phyloP scores from a whole-genome alignment of 2,113 vertebrate species.

The Alligator mississippiensis region DNA sequence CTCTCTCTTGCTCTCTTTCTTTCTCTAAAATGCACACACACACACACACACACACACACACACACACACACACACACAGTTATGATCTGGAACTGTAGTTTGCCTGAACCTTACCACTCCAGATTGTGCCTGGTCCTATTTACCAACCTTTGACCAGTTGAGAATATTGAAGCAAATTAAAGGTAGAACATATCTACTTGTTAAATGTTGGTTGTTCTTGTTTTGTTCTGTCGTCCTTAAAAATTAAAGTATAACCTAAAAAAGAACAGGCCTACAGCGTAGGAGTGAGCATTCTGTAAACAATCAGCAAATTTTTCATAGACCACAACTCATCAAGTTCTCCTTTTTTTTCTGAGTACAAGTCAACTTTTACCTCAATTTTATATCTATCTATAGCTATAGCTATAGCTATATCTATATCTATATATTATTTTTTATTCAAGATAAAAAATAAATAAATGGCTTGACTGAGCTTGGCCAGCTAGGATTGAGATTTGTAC shows the following conservation, averaged over 20 bases:
- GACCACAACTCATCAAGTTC: background rate
- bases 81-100: background rate
- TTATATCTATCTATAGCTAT: too few species aligned
- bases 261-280: background rate
- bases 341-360: constrained; percentile 19
- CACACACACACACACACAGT: rapidly evolving
- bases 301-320: background rate
- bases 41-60: rapidly evolving
- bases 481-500: background rate
- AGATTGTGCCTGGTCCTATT: too few species aligned
- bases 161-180: background rate
- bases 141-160: too few species aligned
- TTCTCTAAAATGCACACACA: background rate
- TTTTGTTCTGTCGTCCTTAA: background rate
- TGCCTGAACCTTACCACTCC: background rate
- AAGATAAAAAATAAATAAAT: background rate
- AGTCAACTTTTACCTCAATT: background rate
- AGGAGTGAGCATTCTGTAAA: background rate
- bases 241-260: background rate
- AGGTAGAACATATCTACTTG: background rate
- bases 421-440: too few species aligned
- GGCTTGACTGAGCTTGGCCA: background rate
- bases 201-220: background rate
- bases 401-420: too few species aligned
- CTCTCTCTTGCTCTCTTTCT: background rate